A percentile compares a stretch with the other conserved stretches of the same genome.
phyloP scores from a whole-genome alignment of 2,113 vertebrate species.

The Tricholaema leucomelas region DNA sequence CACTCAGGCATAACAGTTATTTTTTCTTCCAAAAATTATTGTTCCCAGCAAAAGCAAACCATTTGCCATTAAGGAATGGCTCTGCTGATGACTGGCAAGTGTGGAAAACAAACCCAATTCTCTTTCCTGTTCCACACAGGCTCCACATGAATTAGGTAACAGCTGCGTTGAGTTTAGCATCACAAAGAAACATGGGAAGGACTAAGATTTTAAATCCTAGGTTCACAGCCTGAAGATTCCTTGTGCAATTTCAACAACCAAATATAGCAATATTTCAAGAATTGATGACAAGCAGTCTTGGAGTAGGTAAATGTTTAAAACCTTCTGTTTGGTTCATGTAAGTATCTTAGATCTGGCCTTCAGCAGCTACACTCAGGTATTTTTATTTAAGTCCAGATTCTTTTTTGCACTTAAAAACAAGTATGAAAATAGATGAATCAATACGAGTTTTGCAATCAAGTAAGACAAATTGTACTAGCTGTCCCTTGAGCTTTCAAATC shows the following conservation, averaged over 20 bases:
- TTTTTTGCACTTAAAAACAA: background rate
- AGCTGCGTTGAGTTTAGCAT: background rate
- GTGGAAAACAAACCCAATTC: background rate
- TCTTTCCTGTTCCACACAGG: background rate
- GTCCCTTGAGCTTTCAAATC: background rate
- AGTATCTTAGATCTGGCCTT: background rate
- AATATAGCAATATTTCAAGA: background rate
- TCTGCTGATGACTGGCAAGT: slow-evolving; percentile 18
- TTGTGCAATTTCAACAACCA: background rate
- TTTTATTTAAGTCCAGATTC: background rate
- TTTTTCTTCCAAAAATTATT: slow-evolving; percentile 5
- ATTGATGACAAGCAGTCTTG: background rate
- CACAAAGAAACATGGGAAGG: background rate
- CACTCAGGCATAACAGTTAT: background rate
- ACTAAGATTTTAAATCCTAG: background rate
- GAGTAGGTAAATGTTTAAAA: background rate
- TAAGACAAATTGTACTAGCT: background rate
- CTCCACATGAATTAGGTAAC: background rate
- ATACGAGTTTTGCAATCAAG: background rate
- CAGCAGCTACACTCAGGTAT: background rate
- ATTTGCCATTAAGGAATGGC: background rate
- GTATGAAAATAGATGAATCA: background rate
- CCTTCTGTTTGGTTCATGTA: accelerated
- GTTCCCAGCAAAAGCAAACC: background rate
- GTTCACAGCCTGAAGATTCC: background rate